Conservation (phyloP, 1,140 invertebrate genomes). For the Diuraphis noxia region DNA sequence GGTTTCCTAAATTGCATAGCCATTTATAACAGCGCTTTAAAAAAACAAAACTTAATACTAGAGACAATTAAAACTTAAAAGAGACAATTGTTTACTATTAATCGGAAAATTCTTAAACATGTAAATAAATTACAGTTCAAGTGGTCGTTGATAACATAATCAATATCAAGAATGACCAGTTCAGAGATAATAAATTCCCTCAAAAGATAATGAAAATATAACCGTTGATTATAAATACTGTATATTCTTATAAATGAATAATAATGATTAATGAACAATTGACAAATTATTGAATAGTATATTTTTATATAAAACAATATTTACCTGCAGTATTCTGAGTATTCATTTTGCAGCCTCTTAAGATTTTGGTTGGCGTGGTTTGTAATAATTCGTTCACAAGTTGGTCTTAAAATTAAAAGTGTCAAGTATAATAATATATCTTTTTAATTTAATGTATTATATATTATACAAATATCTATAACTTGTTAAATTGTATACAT, state of each 20-base stretch:
- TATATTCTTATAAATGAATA: too few relatives aligned
- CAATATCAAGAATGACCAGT: constrained; percentile 28
- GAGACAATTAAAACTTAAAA: background rate
- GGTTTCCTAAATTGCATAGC: constrained; percentile 77
- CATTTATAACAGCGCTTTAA: background rate
- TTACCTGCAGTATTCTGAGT: background rate
- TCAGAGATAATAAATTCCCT: background rate
- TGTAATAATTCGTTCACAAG: too few relatives aligned
- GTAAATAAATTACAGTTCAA: background rate
- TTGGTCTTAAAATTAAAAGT: too few relatives aligned
- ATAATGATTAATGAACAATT: too few relatives aligned
- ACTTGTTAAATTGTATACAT: too few relatives aligned
- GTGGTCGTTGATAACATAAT: constrained; percentile 16
- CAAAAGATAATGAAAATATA: background rate
- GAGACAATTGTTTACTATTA: background rate
- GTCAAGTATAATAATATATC: too few relatives aligned
- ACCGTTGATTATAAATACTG: too few relatives aligned
- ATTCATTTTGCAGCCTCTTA: background rate
- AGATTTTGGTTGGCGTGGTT: too few relatives aligned
- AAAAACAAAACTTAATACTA: background rate
- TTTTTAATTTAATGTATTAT: too few relatives aligned
- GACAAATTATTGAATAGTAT: too few relatives aligned
- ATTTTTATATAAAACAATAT: background rate
- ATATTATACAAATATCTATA: too few relatives aligned
- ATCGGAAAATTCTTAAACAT: background rate